phyloP scores from a whole-genome alignment of 2,113 vertebrate species.

The Beaufortia kweichowensis region DNA sequence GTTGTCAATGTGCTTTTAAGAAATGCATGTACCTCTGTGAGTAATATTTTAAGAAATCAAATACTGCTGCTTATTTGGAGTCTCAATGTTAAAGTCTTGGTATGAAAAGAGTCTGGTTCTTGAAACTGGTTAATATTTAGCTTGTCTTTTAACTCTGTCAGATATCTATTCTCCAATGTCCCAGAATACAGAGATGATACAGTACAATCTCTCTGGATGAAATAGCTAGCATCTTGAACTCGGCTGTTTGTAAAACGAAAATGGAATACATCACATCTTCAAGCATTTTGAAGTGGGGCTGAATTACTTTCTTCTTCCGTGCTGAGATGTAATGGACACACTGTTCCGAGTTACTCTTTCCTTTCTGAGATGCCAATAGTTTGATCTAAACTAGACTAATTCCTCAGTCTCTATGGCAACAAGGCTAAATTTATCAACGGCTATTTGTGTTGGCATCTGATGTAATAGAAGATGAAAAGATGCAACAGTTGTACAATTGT shows the following conservation, averaged over 20 bases:
- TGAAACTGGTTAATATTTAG: neutral
- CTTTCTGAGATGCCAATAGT: neutral
- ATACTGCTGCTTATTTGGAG: neutral
- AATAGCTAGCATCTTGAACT: neutral
- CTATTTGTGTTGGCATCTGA: constrained; percentile 33
- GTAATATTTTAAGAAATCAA: neutral
- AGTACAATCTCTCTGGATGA: neutral
- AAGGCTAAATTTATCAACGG: neutral
- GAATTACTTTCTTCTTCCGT: neutral
- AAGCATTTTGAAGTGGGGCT: neutral
- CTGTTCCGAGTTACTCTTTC: neutral
- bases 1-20: too few relatives aligned
- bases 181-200: neutral
- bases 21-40: too few relatives aligned
- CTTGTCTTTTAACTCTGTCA: neutral
- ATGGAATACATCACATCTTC: constrained; percentile 9
- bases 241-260: constrained; percentile 2
- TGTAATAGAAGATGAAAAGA: constrained; percentile 18
- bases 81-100: too few relatives aligned
- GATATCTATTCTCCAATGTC: neutral
- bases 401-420: constrained; percentile 13
- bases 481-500: neutral
- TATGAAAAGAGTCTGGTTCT: neutral
- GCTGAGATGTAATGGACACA: neutral
- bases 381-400: neutral